These are phyloP conservation scores for Fukomys damarensis DNA, from an alignment of 2,113 vertebrate species.

Conservation along the genomic window DNA sequence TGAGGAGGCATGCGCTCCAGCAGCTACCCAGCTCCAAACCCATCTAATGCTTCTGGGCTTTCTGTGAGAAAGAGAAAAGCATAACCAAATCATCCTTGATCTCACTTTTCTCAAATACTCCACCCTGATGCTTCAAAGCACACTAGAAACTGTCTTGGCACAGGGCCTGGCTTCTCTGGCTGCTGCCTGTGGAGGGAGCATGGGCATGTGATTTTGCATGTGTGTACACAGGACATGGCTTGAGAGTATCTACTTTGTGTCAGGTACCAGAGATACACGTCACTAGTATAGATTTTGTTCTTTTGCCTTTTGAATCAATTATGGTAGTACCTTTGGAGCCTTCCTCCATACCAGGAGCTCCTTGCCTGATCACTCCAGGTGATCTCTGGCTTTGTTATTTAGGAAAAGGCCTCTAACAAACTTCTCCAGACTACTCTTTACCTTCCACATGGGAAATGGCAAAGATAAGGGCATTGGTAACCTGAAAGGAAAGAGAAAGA, in stretches of 20 bases:
- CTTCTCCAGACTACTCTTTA: not conserved
- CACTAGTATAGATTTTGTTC: not conserved
- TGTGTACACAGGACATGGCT: not conserved
- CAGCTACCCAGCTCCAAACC: not conserved
- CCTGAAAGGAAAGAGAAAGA: not conserved
- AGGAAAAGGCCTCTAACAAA: not conserved
- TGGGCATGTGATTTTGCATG: accelerated
- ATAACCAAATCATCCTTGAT: not conserved
- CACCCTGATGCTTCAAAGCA: not conserved
- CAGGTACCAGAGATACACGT: not conserved
- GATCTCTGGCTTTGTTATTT: not conserved
- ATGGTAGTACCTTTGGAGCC: not conserved
- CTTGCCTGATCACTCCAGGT: not conserved
- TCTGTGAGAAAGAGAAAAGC: not conserved
- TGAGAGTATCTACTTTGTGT: not conserved
- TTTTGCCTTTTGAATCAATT: not conserved
- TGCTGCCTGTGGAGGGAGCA: not conserved
- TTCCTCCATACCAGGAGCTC: not conserved
- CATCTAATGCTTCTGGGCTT: not conserved
- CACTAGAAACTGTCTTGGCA: not conserved
- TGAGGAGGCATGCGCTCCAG: not conserved
- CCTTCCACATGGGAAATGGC: not conserved
- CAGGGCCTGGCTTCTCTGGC: not conserved
- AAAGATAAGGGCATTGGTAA: not conserved
- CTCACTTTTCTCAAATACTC: not conserved